These are phyloP conservation scores for Tragelaphus buxtoni DNA, from an alignment of 2,113 vertebrate genomes.

Conservation along the genomic window DNA sequence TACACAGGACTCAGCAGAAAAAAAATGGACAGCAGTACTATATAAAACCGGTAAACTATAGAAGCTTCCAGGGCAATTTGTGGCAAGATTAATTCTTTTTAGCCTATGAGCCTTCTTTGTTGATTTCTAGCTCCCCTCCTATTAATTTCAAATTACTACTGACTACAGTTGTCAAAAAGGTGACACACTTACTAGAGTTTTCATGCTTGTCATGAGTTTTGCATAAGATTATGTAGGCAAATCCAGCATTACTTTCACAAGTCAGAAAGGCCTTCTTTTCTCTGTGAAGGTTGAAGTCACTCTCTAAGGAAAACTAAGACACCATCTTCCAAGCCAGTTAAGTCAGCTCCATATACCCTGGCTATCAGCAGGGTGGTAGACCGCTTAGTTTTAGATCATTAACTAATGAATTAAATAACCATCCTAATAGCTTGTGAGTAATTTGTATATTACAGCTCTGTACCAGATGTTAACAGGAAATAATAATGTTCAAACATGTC, in stretches of 20 bases:
- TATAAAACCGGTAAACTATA: background rate
- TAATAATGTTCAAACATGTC: background rate
- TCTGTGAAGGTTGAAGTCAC: background rate
- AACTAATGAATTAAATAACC: background rate
- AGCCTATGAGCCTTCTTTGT: background rate
- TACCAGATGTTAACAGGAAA: background rate
- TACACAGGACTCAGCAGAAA: background rate
- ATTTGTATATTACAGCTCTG: background rate
- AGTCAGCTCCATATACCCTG: background rate
- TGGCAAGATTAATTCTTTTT: background rate
- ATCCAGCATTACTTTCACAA: background rate
- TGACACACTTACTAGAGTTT: background rate
- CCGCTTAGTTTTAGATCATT: background rate
- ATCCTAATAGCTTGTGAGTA: background rate
- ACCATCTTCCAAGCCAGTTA: background rate
- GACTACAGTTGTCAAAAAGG: background rate
- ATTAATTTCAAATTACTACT: background rate
- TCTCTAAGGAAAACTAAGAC: background rate
- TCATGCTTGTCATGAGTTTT: background rate
- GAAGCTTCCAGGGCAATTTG: background rate
- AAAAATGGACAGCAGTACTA: background rate
- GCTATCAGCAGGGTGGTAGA: background rate
- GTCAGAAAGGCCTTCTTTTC: background rate
- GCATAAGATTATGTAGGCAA: background rate
- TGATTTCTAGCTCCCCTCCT: background rate